Evolutionary conservation across 2,113 vertebrate genomes (phyloP).

Genomic region (Callorhinus ursinus): DNA sequence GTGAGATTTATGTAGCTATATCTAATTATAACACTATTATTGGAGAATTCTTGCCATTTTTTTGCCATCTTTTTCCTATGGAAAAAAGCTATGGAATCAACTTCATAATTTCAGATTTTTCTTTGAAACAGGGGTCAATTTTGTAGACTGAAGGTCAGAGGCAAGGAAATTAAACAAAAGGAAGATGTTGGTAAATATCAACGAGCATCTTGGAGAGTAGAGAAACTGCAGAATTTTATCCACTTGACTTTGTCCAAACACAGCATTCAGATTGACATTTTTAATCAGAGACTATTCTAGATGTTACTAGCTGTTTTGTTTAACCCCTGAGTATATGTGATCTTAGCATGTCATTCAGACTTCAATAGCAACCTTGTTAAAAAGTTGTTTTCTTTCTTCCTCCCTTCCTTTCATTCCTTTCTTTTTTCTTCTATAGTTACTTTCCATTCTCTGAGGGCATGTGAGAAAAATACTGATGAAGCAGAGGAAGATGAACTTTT

Average conservation of each 20-base stretch:
- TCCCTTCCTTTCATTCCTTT: background rate
- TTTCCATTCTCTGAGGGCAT: background rate
- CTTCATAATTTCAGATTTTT: slow-evolving; percentile 9
- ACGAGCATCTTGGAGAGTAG: background rate
- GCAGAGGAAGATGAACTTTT: background rate
- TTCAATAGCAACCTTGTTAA: background rate
- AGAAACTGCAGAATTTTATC: background rate
- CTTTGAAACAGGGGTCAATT: background rate
- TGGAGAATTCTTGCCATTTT: background rate
- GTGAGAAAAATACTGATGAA: background rate
- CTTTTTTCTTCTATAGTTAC: background rate
- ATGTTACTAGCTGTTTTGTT: background rate
- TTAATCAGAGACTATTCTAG: background rate
- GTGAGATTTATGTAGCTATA: background rate
- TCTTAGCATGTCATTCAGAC: background rate
- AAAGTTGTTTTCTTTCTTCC: background rate
- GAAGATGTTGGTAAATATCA: background rate
- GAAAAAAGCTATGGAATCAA: background rate
- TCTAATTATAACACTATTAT: background rate
- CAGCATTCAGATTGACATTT: background rate
- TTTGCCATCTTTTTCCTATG: background rate
- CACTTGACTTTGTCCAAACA: background rate
- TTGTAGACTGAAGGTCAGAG: background rate
- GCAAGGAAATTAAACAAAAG: slow-evolving; percentile 3
- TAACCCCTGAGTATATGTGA: background rate